Evolutionary conservation across 2,888 invertebrate genomes (phyloP).

Genomic region (Oegoconia quadripuncta): DNA sequence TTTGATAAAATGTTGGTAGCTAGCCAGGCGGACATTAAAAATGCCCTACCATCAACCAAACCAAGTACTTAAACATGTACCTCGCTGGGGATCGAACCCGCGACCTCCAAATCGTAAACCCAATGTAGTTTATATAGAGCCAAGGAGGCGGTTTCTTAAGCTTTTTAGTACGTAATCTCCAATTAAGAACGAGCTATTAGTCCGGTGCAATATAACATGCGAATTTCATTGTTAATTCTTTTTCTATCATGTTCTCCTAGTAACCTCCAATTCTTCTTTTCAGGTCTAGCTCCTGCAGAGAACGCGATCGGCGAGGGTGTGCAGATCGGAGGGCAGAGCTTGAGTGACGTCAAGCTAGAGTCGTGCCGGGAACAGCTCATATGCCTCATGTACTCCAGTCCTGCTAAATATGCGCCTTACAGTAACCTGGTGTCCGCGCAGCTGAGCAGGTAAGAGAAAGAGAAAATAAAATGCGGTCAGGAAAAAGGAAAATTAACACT

Average conservation of each 20-base stretch:
- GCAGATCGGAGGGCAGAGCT: slow-evolving; percentile 54
- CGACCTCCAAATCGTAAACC: too few relatives aligned
- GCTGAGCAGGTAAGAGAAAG: slow-evolving; percentile 81
- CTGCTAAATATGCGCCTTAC: slow-evolving; percentile 93
- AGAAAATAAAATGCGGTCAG: neutral
- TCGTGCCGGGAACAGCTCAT: slow-evolving; percentile 89
- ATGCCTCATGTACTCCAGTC: slow-evolving; percentile 92
- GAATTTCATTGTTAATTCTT: too few relatives aligned
- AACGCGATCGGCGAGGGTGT: slow-evolving; percentile 47
- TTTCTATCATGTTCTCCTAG: neutral
- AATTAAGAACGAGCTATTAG: too few relatives aligned
- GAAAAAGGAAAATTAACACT: neutral
- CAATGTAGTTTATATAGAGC: too few relatives aligned
- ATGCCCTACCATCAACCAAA: too few relatives aligned
- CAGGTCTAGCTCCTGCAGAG: slow-evolving; percentile 81
- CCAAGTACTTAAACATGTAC: too few relatives aligned
- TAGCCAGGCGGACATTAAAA: too few relatives aligned
- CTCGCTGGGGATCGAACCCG: too few relatives aligned
- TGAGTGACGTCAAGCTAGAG: slow-evolving; percentile 75
- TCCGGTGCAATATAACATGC: too few relatives aligned
- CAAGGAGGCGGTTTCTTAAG: too few relatives aligned
- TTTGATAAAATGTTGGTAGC: too few relatives aligned
- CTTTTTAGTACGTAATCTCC: too few relatives aligned
- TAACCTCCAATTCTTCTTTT: slow-evolving; percentile 42
- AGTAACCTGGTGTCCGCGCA: slow-evolving; percentile 94